phyloP scores from a whole-genome alignment of 1,140 invertebrate species.

The Chionoecetes opilio region DNA sequence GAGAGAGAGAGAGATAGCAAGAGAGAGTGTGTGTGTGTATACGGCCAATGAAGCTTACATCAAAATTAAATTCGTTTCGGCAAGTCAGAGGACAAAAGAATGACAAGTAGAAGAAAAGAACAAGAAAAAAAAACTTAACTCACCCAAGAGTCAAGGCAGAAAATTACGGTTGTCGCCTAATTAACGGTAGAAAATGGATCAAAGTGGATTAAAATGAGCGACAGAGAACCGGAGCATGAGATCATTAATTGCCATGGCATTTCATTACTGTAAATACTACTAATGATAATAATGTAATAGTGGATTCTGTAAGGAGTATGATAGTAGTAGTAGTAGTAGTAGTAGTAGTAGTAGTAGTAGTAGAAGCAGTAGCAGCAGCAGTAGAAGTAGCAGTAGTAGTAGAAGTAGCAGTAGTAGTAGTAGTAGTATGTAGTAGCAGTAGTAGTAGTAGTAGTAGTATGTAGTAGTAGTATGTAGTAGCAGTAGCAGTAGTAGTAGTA shows the following conservation, averaged over 20 bases:
- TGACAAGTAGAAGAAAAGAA: neutral
- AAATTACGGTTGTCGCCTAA: neutral
- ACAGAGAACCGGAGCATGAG: neutral
- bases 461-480: neutral
- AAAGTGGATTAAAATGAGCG: neutral
- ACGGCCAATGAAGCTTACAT: neutral
- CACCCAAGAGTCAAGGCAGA: neutral
- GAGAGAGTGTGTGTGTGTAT: conserved; percentile 9
- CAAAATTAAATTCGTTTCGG: neutral
- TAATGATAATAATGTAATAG: too few relatives aligned
- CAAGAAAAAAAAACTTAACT: neutral
- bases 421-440: neutral
- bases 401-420: neutral
- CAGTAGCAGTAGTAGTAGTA: neutral
- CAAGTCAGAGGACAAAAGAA: neutral
- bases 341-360: too few relatives aligned
- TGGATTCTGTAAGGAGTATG: neutral
- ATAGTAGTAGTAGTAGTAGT: neutral
- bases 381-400: neutral
- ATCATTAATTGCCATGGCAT: neutral
- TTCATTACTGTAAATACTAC: too few relatives aligned
- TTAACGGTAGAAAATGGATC: neutral
- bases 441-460: neutral
- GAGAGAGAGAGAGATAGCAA: conserved; percentile 37
- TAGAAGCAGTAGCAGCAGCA: neutral